Conservation (phyloP, 2,113 vertebrate genomes). For the Periophthalmus modestus region DNA sequence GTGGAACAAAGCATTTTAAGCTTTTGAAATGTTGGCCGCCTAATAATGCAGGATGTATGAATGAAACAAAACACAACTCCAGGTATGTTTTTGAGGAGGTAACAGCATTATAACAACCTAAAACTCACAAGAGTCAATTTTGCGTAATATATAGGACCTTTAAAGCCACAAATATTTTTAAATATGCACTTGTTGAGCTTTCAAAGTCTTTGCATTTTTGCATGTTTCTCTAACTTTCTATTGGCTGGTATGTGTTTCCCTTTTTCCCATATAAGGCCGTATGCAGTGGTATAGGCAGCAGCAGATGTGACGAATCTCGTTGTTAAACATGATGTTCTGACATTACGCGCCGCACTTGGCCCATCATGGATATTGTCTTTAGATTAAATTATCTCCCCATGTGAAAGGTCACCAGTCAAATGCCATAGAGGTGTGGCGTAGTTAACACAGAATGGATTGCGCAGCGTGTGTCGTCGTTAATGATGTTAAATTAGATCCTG, state of each 20-base stretch:
- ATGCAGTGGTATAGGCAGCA: constrained; percentile 31
- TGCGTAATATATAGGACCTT: too few species aligned
- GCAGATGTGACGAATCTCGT: constrained; percentile 67
- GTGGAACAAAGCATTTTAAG: too few species aligned
- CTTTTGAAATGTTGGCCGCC: too few species aligned
- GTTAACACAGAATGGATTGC: constrained; percentile 61
- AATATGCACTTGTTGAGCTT: too few species aligned
- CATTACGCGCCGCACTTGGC: constrained; percentile 71
- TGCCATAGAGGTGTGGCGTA: constrained; percentile 58
- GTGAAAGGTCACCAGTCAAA: constrained; percentile 74
- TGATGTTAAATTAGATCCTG: constrained; percentile 58
- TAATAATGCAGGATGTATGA: too few species aligned
- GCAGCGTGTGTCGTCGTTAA: constrained; percentile 55
- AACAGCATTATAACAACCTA: too few species aligned
- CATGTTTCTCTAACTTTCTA: neutral
- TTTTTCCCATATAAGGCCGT: constrained; percentile 39
- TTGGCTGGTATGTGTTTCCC: neutral
- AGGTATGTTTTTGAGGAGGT: too few species aligned
- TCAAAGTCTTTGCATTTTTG: too few species aligned
- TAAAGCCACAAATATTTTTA: too few species aligned
- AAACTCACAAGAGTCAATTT: too few species aligned
- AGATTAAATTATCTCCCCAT: constrained; percentile 74
- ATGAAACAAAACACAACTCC: too few species aligned
- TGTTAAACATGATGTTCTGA: constrained; percentile 74
- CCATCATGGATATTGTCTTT: constrained; percentile 75